Percentiles rank a stretch among this genome's conserved stretches.
phyloP scores from a whole-genome alignment of 2,113 vertebrate genomes.

The Camelus bactrianus region DNA sequence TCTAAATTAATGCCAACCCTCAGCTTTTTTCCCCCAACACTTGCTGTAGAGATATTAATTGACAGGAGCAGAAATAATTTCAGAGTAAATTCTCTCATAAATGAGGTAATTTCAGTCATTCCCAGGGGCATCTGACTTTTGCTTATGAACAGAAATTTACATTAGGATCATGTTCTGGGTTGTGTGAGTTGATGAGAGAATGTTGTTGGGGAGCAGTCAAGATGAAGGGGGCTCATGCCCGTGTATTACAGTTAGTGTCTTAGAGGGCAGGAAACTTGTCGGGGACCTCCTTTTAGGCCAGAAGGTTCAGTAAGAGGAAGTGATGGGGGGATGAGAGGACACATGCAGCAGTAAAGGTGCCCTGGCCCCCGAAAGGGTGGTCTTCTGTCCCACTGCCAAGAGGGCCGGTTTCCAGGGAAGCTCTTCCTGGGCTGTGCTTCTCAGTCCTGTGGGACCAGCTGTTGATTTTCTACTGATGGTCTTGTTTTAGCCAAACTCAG shows the following conservation, averaged over 20 bases:
- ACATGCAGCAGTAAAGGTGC: background rate
- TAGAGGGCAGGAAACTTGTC: background rate
- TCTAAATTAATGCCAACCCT: background rate
- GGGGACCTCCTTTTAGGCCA: too few species aligned
- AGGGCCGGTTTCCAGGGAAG: background rate
- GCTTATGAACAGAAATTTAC: slow-evolving; percentile 2
- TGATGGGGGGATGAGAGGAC: fast-evolving
- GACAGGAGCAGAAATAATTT: slow-evolving; percentile 3
- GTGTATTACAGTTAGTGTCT: background rate
- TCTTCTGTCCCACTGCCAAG: fast-evolving
- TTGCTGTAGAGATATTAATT: background rate
- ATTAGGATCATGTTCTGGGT: background rate
- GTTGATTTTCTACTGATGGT: slow-evolving; percentile 68
- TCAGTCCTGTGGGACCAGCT: background rate
- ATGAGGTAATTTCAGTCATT: slow-evolving; percentile 18
- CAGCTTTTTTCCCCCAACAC: background rate
- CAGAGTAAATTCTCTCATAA: background rate
- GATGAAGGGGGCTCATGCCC: background rate
- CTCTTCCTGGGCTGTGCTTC: background rate
- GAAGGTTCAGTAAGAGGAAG: background rate
- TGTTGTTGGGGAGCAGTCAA: background rate
- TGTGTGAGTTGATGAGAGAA: background rate
- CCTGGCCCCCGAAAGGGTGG: too few species aligned
- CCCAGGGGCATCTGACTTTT: background rate
- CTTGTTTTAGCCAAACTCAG: slow-evolving; percentile 84